Percentiles rank a stretch among this genome's conserved stretches.
phyloP scores from a whole-genome alignment of 2,888 invertebrate genomes.

The Caenorhabditis doughertyi region DNA sequence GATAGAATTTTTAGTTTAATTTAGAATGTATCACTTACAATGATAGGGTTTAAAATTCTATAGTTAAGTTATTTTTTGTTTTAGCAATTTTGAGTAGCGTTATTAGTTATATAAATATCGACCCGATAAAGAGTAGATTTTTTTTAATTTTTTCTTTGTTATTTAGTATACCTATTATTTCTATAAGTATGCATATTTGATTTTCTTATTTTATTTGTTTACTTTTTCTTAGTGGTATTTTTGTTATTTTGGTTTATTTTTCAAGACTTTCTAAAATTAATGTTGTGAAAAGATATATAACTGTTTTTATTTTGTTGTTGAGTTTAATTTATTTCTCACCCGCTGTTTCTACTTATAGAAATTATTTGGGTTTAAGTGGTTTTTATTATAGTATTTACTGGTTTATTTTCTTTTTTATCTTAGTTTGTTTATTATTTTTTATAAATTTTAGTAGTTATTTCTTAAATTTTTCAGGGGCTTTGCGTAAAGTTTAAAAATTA shows the following conservation, averaged over 20 bases:
- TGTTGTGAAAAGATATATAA: slow-evolving; percentile 63
- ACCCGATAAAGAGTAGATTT: slow-evolving; percentile 73
- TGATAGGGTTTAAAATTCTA: slow-evolving; percentile 74
- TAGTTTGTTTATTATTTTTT: slow-evolving; percentile 83
- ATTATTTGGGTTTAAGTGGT: slow-evolving; percentile 81
- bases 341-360: slow-evolving; percentile 20
- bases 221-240: slow-evolving; percentile 75
- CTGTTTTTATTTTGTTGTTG: slow-evolving; percentile 55
- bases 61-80: slow-evolving; percentile 69
- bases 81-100: slow-evolving; percentile 67
- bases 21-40: slow-evolving; percentile 76
- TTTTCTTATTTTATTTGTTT: slow-evolving; percentile 77
- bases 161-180: slow-evolving; percentile 66
- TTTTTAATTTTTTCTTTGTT: slow-evolving; percentile 74
- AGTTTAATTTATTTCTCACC: slow-evolving; percentile 59
- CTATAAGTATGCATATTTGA: slow-evolving; percentile 69
- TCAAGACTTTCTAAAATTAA: slow-evolving; percentile 73
- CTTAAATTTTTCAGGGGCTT: slow-evolving; percentile 74
- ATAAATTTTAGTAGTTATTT: slow-evolving; percentile 82
- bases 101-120: slow-evolving; percentile 71
- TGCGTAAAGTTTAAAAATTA: slow-evolving; percentile 74
- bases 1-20: slow-evolving; percentile 75
- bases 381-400: slow-evolving; percentile 83
- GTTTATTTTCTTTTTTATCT: slow-evolving; percentile 67
- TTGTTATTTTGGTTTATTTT: slow-evolving; percentile 77